Conservation (phyloP, 2,888 invertebrate species). For the Sceliomorpha sp. region DNA sequence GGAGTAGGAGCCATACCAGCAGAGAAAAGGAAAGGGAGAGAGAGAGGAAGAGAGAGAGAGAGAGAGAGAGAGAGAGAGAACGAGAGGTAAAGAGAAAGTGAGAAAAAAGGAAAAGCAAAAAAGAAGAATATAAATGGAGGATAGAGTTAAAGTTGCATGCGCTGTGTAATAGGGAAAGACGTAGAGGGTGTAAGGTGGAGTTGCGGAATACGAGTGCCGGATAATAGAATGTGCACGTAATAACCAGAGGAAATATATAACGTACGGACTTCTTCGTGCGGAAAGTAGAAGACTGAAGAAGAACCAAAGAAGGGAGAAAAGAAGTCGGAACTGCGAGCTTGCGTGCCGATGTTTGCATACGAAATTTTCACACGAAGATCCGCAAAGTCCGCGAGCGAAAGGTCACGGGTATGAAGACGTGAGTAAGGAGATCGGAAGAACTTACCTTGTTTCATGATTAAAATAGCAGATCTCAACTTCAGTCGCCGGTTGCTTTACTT, state of each 20-base stretch:
- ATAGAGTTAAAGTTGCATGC: slow-evolving; percentile 64
- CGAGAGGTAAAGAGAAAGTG: too few relatives aligned
- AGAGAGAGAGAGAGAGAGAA: slow-evolving; percentile 59
- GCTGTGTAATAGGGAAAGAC: slow-evolving; percentile 51
- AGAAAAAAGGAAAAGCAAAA: slow-evolving; percentile 30
- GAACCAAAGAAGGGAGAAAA: slow-evolving; percentile 76
- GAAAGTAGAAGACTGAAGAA: slow-evolving; percentile 66
- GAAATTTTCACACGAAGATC: slow-evolving; percentile 59
- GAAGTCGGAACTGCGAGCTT: slow-evolving; percentile 57
- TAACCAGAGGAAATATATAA: slow-evolving; percentile 68
- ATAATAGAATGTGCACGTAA: slow-evolving; percentile 76
- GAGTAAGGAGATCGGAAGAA: slow-evolving; percentile 29
- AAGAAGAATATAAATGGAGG: slow-evolving; percentile 26
- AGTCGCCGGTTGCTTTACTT: background rate
- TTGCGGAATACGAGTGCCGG: slow-evolving; percentile 61
- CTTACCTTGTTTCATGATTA: slow-evolving; percentile 44
- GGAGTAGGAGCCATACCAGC: slow-evolving; percentile 55
- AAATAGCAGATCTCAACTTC: slow-evolving; percentile 28
- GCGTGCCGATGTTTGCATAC: slow-evolving; percentile 61
- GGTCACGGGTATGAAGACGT: slow-evolving; percentile 23
- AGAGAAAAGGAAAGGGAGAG: slow-evolving; percentile 24
- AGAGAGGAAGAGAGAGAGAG: slow-evolving; percentile 28
- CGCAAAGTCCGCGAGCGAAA: slow-evolving; percentile 38
- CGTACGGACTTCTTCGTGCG: slow-evolving; percentile 56
- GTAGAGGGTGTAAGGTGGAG: slow-evolving; percentile 51